Evolutionary conservation across 2,113 vertebrate species (phyloP).

Genomic region (Sinocyclocheilus maitianheensis): DNA sequence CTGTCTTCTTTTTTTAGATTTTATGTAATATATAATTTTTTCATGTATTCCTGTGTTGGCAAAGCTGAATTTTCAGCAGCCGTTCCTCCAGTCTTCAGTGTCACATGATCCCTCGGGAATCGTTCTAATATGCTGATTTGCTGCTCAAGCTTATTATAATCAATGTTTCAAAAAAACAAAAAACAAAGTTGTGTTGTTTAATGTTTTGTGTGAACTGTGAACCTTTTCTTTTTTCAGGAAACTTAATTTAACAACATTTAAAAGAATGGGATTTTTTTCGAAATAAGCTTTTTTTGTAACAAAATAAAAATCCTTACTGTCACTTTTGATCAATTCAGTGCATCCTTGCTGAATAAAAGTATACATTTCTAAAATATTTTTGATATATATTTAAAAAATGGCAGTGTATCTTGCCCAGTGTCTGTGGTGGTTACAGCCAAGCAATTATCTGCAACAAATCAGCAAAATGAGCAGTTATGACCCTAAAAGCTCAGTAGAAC

Average conservation of each 20-base stretch:
- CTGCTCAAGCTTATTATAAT: background rate
- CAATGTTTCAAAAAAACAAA: background rate
- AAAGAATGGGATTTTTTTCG: background rate
- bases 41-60: background rate
- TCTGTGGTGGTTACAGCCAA: background rate
- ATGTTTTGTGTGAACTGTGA: background rate
- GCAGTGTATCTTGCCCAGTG: background rate
- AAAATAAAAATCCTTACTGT: background rate
- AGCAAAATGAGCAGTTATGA: background rate
- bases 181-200: background rate
- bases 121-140: background rate
- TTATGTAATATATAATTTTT: background rate
- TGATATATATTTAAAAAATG: too few relatives aligned
- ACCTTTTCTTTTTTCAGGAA: background rate
- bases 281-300: background rate
- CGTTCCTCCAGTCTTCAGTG: background rate
- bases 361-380: background rate
- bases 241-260: background rate
- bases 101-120: background rate
- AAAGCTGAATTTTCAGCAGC: background rate
- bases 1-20: background rate
- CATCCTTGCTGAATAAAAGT: background rate
- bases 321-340: background rate
- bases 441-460: background rate
- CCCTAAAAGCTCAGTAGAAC: background rate